phyloP scores from a whole-genome alignment of 2,888 invertebrate species.

The Polia nebulosa region DNA sequence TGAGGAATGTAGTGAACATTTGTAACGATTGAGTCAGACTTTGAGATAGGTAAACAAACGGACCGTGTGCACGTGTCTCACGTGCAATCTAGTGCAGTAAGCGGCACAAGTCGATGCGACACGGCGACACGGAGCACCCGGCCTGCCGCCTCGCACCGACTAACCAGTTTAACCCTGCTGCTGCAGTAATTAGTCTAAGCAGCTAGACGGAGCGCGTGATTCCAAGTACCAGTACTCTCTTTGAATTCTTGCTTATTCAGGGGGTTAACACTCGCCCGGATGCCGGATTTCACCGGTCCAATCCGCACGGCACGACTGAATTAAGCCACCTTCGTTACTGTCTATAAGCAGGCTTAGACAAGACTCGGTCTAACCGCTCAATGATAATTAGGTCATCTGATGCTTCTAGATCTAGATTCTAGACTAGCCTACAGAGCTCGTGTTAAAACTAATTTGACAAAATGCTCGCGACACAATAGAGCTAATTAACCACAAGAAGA shows the following conservation, averaged over 20 bases:
- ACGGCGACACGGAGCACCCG: conserved; percentile 70
- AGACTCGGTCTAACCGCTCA: conserved; percentile 24
- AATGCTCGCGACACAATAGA: conserved; percentile 45
- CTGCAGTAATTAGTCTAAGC: conserved; percentile 87
- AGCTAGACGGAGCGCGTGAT: conserved; percentile 78
- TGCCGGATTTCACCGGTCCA: conserved; percentile 62
- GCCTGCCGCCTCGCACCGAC: conserved; percentile 67
- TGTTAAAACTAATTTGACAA: conserved; percentile 50
- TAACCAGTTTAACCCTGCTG: conserved; percentile 85
- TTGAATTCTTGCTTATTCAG: conserved; percentile 76
- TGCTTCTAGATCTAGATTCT: conserved; percentile 26
- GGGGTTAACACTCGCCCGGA: conserved; percentile 69
- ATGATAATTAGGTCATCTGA: conserved; percentile 50
- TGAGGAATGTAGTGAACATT: conserved; percentile 26
- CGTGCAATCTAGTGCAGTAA: conserved; percentile 75
- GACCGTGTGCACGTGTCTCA: conserved; percentile 66
- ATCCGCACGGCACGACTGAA: conserved; percentile 41
- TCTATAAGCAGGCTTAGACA: conserved; percentile 33
- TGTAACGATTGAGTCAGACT: conserved; percentile 42
- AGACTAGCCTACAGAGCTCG: conserved; percentile 27
- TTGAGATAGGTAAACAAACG: conserved; percentile 52
- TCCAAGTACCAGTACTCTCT: conserved; percentile 72
- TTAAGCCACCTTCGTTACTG: conserved; percentile 48
- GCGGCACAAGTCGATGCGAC: conserved; percentile 66
- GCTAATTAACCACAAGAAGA: conserved; percentile 55